Base-by-base conservation (phyloP, 2,797 vertebrate species). In the Helarctos malayanus region DNA sequence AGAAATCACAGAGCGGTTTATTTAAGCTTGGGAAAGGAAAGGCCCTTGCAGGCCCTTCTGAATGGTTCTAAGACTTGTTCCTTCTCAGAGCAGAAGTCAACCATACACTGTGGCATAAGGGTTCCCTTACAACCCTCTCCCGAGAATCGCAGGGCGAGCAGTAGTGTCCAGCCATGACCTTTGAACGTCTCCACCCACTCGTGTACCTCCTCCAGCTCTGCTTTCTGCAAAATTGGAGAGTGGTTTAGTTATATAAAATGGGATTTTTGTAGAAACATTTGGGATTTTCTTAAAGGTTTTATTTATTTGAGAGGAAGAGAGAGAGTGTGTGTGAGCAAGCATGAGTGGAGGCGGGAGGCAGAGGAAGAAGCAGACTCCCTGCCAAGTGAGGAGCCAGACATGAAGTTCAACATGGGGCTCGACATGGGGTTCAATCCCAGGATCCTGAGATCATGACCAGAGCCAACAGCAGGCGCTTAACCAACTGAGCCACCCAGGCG, bases 1-100 rank as follows among this genome's bases (percentile, higher is more conserved):
- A 94, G 91, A 91, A 69, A 89, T 87, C 82, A 71, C 59, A 61
- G 41, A 86, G 57, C 7, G 12, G 59, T 76, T 82, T 73, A 23
- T 63, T 94, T 83, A 89, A 82, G 80, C 84, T 73, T 91, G 27
- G 41, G 63, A 90, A 93, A 90, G 80, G 32, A 90, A 93, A 84
- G 84, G 54, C 11, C 56, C 79, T 71, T 54, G 16, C 1, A 35
- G 63, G 41, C 47, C 69, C 49, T 87, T 68, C 59, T 35, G n/a
- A 71, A 57, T 14, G 47, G 47, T 45, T 49, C 56, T 80, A 8
- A 83, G 92, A 25, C 25, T 61, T 68, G 21, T 73, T 75, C 71
- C 49, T 49, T 92, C 59, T 93, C 47, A 11, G 61, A 73, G 81
- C 32, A 80, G 69, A 93, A 78, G 54, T 76, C 35, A 80, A 63